Conservation (phyloP, 1,140 invertebrate genomes). For the Nephotettix cincticeps region DNA sequence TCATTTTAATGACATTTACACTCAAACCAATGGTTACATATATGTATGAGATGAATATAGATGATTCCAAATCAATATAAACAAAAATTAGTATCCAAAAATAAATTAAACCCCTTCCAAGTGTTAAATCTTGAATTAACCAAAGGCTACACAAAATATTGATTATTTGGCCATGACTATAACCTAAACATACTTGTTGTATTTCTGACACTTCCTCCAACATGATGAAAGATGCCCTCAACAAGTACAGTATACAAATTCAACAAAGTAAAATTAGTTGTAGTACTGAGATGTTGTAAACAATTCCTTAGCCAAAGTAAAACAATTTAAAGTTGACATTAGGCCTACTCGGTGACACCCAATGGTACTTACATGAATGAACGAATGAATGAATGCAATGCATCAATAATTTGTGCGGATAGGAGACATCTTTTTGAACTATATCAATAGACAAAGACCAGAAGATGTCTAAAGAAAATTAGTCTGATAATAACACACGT, state of each 20-base stretch:
- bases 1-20: too few species aligned
- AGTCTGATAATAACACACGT: neutral
- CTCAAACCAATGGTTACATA: too few species aligned
- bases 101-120: too few species aligned
- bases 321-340: neutral
- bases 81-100: too few species aligned
- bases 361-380: neutral
- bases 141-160: too few species aligned
- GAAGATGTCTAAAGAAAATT: neutral
- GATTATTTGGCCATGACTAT: too few species aligned
- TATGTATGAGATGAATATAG: too few species aligned
- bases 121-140: too few species aligned
- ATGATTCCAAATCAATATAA: too few species aligned
- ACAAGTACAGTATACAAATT: neutral
- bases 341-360: conserved; percentile 8
- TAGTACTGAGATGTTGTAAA: neutral
- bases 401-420: too few species aligned
- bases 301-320: neutral
- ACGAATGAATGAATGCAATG: neutral
- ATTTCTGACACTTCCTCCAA: neutral
- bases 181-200: too few species aligned
- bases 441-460: neutral
- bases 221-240: neutral
- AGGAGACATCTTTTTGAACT: neutral
- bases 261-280: neutral